A percentile compares a stretch with the other conserved stretches of the same genome.
These are phyloP conservation scores for Silurus aristotelis DNA, from an alignment of 2,797 vertebrate genomes.

Conservation along the genomic window DNA sequence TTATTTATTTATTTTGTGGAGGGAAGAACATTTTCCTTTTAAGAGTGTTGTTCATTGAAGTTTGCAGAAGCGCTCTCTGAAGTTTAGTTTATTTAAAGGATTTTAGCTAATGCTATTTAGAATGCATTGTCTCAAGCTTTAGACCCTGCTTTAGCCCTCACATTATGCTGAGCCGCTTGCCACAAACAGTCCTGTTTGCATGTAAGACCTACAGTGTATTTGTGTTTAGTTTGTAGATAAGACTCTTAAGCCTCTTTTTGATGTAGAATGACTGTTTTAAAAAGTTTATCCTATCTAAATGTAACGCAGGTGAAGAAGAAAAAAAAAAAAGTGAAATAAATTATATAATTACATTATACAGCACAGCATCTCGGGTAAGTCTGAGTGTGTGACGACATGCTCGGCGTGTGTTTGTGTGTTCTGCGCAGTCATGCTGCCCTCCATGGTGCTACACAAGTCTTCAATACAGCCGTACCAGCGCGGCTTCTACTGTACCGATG, in stretches of 20 bases:
- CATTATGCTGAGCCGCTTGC: slow-evolving; percentile 31
- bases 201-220: background rate
- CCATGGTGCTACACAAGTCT: slow-evolving; percentile 74
- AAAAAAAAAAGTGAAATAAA: background rate
- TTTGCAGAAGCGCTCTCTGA: slow-evolving; percentile 35
- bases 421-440: slow-evolving; percentile 78
- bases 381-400: slow-evolving; percentile 22
- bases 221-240: slow-evolving; percentile 25
- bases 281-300: background rate
- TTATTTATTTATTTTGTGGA: background rate
- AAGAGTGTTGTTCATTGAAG: slow-evolving; percentile 8
- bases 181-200: background rate
- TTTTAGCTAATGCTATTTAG: slow-evolving; percentile 50
- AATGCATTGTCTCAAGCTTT: slow-evolving; percentile 48
- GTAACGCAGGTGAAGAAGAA: background rate
- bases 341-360: background rate
- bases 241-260: background rate
- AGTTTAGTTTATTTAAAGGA: slow-evolving; percentile 49
- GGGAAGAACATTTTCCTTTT: background rate
- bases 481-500: slow-evolving; percentile 96
- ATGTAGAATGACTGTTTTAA: background rate
- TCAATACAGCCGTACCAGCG: slow-evolving; percentile 84
- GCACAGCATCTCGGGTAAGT: slow-evolving; percentile 53
- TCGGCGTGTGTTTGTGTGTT: slow-evolving; percentile 57
- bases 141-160: slow-evolving; percentile 40